These are phyloP conservation scores for Aplodontia rufa DNA, from an alignment of 2,113 vertebrate species.

Conservation along the genomic window DNA sequence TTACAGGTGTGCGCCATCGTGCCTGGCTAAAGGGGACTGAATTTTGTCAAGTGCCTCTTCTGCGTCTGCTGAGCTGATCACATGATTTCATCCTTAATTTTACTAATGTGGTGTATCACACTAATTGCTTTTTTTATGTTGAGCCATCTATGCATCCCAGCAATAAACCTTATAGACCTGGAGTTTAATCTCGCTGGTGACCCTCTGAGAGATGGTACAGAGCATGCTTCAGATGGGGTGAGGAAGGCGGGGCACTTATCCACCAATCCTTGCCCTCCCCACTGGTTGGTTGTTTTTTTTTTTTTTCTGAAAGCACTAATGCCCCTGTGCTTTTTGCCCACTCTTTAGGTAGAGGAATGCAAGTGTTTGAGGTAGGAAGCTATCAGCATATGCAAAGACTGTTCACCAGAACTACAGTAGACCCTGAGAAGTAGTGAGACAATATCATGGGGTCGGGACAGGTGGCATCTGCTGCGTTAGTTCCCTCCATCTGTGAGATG, in stretches of 20 bases:
- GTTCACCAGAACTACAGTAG: background rate
- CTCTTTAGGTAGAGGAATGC: background rate
- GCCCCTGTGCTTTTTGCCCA: background rate
- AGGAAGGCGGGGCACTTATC: background rate
- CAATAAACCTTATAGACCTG: background rate
- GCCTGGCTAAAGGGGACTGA: too few species aligned
- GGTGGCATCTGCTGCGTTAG: background rate
- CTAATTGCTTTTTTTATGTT: too few species aligned
- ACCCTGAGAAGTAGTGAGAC: background rate
- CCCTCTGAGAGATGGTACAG: background rate
- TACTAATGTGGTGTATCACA: too few species aligned
- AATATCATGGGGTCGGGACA: background rate
- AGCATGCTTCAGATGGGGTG: too few species aligned
- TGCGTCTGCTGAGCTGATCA: background rate
- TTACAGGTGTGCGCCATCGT: too few species aligned
- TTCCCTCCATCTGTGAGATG: background rate
- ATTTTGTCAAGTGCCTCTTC: background rate
- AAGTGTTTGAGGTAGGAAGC: background rate
- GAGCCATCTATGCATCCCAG: too few species aligned
- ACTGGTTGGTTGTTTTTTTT: background rate
- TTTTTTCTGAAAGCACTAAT: background rate
- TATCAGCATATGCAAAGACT: background rate
- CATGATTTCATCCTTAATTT: background rate
- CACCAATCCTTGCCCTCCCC: background rate
- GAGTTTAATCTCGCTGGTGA: background rate